A percentile compares a stretch with the other conserved stretches of the same genome.
phyloP scores from a whole-genome alignment of 2,888 invertebrate genomes.

The Tanypteryx hageni region DNA sequence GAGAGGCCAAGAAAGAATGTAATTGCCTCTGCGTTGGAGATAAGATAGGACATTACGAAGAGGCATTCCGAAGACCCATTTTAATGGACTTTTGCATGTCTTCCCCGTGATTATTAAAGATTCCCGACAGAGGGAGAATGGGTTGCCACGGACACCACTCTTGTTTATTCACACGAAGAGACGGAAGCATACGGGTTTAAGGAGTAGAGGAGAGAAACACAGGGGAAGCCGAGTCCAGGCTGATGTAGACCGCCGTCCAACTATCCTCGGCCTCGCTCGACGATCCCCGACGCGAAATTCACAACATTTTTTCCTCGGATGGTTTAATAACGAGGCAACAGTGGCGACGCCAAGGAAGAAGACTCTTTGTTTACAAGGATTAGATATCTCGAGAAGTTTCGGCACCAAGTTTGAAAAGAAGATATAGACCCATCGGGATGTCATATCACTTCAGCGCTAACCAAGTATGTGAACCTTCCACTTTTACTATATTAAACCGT shows the following conservation, averaged over 20 bases:
- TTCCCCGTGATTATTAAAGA: background rate
- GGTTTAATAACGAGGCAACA: background rate
- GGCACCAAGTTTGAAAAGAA: background rate
- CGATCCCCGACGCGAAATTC: background rate
- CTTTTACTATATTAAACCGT: background rate
- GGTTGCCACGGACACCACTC: conserved; percentile 44
- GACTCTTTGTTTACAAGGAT: background rate
- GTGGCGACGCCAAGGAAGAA: background rate
- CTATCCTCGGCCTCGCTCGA: background rate
- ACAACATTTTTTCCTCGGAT: background rate
- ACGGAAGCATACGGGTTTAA: background rate
- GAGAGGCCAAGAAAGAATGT: too few relatives aligned
- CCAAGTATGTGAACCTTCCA: background rate
- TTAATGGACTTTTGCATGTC: conserved; percentile 11
- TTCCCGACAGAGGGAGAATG: conserved; percentile 15
- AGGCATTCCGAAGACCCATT: background rate
- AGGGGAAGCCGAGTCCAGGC: background rate
- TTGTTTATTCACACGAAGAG: conserved; percentile 39
- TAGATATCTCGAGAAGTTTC: background rate
- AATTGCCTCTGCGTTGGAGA: background rate
- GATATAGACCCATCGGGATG: background rate
- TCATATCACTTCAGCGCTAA: conserved; percentile 51
- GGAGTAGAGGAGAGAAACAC: background rate
- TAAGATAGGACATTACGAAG: background rate
- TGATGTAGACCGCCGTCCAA: background rate